phyloP scores from a whole-genome alignment of 2,113 vertebrate genomes.

The Seriola quinqueradiata region DNA sequence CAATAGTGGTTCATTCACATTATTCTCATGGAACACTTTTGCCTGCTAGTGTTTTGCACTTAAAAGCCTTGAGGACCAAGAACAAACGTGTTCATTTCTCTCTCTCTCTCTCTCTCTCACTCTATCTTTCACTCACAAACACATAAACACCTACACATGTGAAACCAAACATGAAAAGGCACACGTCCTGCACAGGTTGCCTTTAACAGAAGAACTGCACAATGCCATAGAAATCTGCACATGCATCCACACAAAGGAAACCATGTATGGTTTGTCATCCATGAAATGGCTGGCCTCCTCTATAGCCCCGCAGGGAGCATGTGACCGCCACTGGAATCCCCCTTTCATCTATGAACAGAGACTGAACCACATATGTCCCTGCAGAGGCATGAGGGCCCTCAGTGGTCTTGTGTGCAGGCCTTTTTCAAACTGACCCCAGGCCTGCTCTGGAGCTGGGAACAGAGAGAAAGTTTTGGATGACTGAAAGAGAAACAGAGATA shows the following conservation, averaged over 20 bases:
- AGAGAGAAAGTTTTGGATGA: background rate
- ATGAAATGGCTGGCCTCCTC: slow-evolving; percentile 57
- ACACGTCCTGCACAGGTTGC: background rate
- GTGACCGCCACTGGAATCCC: slow-evolving; percentile 76
- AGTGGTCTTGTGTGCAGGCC: background rate
- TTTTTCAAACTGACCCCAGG: slow-evolving; percentile 30
- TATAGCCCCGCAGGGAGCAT: slow-evolving; percentile 65
- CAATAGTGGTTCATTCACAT: slow-evolving; percentile 29
- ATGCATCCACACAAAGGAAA: slow-evolving; percentile 64
- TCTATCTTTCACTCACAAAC: slow-evolving; percentile 4
- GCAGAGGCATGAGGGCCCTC: slow-evolving; percentile 37
- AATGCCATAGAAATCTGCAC: slow-evolving; percentile 50
- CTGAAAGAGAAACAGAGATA: background rate
- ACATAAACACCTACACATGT: slow-evolving; percentile 19
- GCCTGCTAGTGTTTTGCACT: background rate
- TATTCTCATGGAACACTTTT: slow-evolving; percentile 18
- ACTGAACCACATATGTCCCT: slow-evolving; percentile 42
- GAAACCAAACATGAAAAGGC: slow-evolving; percentile 41
- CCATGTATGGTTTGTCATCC: slow-evolving; percentile 52
- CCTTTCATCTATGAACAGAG: slow-evolving; percentile 61
- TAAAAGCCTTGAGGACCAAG: slow-evolving; percentile 16
- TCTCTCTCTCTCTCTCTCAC: slow-evolving; percentile 4
- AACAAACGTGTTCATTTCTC: slow-evolving; percentile 7
- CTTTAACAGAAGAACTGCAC: slow-evolving; percentile 39
- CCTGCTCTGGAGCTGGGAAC: background rate